Conservation (phyloP, 2,888 invertebrate species). For the Agelastica alni region DNA sequence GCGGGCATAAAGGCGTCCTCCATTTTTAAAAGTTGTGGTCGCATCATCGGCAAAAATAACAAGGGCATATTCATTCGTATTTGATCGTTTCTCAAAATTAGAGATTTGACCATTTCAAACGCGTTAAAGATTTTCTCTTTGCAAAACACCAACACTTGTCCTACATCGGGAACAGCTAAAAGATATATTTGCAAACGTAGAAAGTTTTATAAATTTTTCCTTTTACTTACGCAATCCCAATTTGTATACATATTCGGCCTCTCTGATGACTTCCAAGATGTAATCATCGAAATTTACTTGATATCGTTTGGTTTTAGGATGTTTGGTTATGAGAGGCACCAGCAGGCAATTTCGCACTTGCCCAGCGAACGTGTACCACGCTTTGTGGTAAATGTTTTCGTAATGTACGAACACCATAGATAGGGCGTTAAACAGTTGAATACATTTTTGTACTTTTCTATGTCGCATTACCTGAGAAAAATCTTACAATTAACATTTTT, state of each 20-base stretch:
- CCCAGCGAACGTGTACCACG: constrained; percentile 77
- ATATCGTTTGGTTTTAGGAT: constrained; percentile 68
- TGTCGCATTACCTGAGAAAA: constrained; percentile 60
- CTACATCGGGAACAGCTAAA: constrained; percentile 74
- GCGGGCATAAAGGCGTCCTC: constrained; percentile 76
- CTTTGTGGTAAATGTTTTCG: constrained; percentile 80
- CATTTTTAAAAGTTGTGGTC: constrained; percentile 68
- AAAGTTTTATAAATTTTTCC: no score
- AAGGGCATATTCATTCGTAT: constrained; percentile 66
- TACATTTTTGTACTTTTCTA: constrained; percentile 72
- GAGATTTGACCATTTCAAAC: constrained; percentile 64
- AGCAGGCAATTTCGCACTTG: constrained; percentile 70
- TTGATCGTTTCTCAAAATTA: constrained; percentile 67
- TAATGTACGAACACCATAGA: constrained; percentile 80
- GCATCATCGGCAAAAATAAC: constrained; percentile 72
- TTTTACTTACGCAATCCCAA: constrained; percentile 63
- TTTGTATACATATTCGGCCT: constrained; percentile 82
- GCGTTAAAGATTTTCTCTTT: constrained; percentile 70
- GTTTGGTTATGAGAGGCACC: constrained; percentile 71
- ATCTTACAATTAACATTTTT: no score
- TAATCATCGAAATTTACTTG: constrained; percentile 75
- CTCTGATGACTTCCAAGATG: constrained; percentile 73
- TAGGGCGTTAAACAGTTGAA: constrained; percentile 79
- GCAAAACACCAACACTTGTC: constrained; percentile 74
- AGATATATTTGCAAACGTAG: no score